A percentile compares a stretch with the other conserved stretches of the same genome.
Evolutionary conservation across 2,797 vertebrate genomes (phyloP).

Genomic region (Esox masquinongy): DNA sequence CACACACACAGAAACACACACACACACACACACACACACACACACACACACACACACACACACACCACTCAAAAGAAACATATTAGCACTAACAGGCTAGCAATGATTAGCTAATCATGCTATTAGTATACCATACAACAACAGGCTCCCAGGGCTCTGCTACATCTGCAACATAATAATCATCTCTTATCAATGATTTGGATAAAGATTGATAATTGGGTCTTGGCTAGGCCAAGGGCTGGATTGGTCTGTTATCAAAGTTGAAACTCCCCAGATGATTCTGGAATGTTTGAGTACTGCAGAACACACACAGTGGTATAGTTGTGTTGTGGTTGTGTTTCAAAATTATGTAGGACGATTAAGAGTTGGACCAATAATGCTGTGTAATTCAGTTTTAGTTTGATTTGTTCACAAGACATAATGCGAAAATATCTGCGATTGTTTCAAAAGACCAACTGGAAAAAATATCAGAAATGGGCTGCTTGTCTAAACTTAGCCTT

Average conservation of each 20-base stretch:
- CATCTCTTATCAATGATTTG: constrained; percentile 59
- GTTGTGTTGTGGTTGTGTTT: constrained; percentile 42
- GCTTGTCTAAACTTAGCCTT: no score
- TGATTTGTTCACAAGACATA: no score
- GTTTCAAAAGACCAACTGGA: no score
- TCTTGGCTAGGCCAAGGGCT: constrained; percentile 42
- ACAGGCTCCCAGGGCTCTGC: constrained; percentile 44
- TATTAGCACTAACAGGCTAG: constrained; percentile 59
- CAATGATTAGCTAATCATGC: constrained; percentile 68
- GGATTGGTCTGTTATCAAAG: constrained; percentile 6
- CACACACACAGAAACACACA: constrained; percentile 34
- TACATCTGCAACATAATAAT: constrained; percentile 45
- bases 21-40: constrained; percentile 32
- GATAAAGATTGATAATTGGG: constrained; percentile 60
- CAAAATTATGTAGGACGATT: constrained; percentile 97
- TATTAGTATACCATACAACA: constrained; percentile 58
- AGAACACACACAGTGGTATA: not conserved
- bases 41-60: constrained; percentile 26
- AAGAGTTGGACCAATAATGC: constrained; percentile 93
- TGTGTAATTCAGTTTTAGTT: no score
- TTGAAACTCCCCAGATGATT: constrained; percentile 12
- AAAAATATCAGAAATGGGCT: no score
- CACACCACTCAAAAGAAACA: constrained; percentile 32
- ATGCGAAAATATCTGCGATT: no score
- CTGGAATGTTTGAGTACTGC: not conserved